phyloP scores from a whole-genome alignment of 2,113 vertebrate species.

The Colistium nudipinnis region DNA sequence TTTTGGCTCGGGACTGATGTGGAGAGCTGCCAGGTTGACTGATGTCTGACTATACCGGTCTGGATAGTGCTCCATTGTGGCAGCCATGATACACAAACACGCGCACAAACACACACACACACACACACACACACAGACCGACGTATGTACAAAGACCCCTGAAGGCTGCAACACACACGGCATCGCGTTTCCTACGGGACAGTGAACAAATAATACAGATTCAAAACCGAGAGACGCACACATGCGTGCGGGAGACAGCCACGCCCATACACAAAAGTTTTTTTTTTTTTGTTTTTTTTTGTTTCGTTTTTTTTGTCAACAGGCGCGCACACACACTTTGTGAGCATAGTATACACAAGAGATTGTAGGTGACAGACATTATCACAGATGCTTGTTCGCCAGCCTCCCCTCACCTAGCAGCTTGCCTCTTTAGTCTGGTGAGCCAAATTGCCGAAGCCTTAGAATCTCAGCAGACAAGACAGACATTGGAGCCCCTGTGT shows the following conservation, averaged over 20 bases:
- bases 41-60: constrained; percentile 71
- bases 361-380: constrained; percentile 72
- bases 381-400: constrained; percentile 73
- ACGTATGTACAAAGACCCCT: constrained; percentile 26
- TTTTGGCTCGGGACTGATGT: constrained; percentile 63
- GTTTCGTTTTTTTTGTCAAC: too few species aligned
- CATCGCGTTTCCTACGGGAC: constrained; percentile 8
- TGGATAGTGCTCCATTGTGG: constrained; percentile 62
- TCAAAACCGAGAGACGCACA: background rate
- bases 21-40: constrained; percentile 69
- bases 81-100: constrained; percentile 40
- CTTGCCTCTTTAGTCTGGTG: constrained; percentile 68
- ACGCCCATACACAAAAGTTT: constrained; percentile 36
- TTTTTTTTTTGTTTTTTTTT: too few species aligned
- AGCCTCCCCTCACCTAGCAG: constrained; percentile 74
- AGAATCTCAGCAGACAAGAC: constrained; percentile 66
- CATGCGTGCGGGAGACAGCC: background rate
- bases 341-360: constrained; percentile 49
- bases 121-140: constrained; percentile 16
- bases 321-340: constrained; percentile 24
- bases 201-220: constrained; percentile 2
- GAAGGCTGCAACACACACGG: constrained; percentile 15
- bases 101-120: background rate
- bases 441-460: constrained; percentile 74
- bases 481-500: constrained; percentile 47